Evolutionary conservation across 2,888 invertebrate genomes (phyloP).

Genomic region (Tineola bisselliella): DNA sequence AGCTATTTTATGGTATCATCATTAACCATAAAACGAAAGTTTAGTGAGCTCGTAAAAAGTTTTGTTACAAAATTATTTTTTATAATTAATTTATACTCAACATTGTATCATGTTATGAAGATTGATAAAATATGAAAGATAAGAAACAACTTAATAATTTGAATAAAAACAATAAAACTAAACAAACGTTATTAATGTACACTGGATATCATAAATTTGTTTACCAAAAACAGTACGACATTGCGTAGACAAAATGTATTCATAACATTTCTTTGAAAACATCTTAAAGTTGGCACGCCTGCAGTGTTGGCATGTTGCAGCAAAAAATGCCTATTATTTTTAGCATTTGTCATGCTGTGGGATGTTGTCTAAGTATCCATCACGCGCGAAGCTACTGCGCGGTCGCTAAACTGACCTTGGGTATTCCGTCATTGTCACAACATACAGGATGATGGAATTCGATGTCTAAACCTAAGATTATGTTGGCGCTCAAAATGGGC

Average conservation of each 20-base stretch:
- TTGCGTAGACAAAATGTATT: background rate
- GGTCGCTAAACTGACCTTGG: slow-evolving; percentile 24
- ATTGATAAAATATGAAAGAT: too few species aligned
- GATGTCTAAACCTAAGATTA: too few species aligned
- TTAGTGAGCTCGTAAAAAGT: background rate
- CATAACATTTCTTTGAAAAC: background rate
- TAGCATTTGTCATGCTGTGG: background rate
- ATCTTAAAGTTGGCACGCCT: background rate
- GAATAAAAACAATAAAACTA: too few species aligned
- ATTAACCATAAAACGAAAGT: slow-evolving; percentile 9
- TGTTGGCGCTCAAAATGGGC: too few species aligned
- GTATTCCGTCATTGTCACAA: background rate
- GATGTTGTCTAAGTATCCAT: slow-evolving; percentile 5
- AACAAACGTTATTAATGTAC: background rate
- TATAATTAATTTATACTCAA: background rate
- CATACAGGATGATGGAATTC: background rate
- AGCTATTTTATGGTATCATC: background rate
- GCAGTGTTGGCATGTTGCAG: background rate
- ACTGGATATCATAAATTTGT: slow-evolving; percentile 16
- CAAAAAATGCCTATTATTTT: background rate
- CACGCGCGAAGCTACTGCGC: slow-evolving; percentile 48
- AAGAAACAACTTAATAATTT: too few species aligned
- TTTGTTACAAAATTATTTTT: background rate
- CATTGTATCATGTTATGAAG: background rate
- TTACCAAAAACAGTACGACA: slow-evolving; percentile 16